phyloP scores from a whole-genome alignment of 2,888 invertebrate genomes.

The Plebejus argus region DNA sequence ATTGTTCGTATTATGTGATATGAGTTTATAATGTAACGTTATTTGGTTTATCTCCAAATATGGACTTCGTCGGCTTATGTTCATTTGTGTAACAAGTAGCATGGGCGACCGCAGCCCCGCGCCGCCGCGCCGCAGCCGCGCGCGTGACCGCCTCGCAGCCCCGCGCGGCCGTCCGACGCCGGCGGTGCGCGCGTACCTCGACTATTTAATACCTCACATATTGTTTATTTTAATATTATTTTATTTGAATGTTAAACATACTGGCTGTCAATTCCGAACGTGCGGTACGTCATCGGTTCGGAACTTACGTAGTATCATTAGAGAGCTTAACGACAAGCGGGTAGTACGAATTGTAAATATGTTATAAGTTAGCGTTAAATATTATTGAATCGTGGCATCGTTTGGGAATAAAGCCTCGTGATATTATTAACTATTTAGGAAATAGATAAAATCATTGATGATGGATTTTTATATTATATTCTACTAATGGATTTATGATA shows the following conservation, averaged over 20 bases:
- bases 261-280: conserved; percentile 53
- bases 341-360: conserved; percentile 78
- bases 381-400: conserved; percentile 70
- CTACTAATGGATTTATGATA: conserved; percentile 79
- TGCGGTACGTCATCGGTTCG: conserved; percentile 50
- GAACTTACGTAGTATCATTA: conserved; percentile 55
- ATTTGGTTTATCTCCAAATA: conserved; percentile 61
- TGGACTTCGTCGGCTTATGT: conserved; percentile 55
- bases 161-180: conserved; percentile 44
- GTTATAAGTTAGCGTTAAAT: conserved; percentile 67
- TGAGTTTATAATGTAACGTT: conserved; percentile 66
- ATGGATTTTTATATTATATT: conserved; percentile 81
- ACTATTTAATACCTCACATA: conserved; percentile 72
- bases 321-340: conserved; percentile 75
- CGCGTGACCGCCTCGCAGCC: conserved; percentile 39
- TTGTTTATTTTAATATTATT: conserved; percentile 74
- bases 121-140: conserved; percentile 44
- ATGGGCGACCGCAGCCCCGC: conserved; percentile 38
- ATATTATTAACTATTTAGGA: conserved; percentile 79
- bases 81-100: conserved; percentile 44
- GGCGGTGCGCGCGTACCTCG: conserved; percentile 59
- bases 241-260: conserved; percentile 70
- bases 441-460: conserved; percentile 79
- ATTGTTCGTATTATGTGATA: conserved; percentile 76
- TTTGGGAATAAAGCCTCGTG: conserved; percentile 75